Percentiles rank a stretch among this genome's conserved stretches.
These are phyloP conservation scores for Drosophila neoperkinsi DNA, from an alignment of 2,888 invertebrate species.

Conservation along the genomic window DNA sequence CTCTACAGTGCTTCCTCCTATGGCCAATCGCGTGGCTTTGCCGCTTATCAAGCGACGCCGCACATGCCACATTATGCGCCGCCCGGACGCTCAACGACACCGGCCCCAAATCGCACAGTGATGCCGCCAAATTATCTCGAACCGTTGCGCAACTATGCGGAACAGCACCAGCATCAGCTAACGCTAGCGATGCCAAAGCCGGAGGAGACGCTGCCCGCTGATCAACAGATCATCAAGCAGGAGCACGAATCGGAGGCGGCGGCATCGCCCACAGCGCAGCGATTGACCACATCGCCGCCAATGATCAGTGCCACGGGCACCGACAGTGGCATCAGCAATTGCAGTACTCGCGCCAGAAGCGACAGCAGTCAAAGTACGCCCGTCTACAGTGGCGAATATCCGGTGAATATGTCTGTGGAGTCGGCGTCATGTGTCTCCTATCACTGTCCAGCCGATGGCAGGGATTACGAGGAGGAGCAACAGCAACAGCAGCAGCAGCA, in stretches of 20 bases:
- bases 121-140: conserved; percentile 70
- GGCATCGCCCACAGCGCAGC: conserved; percentile 48
- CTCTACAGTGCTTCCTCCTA: conserved; percentile 66
- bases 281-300: conserved; percentile 78
- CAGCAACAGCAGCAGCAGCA: conserved; percentile 40
- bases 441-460: conserved; percentile 70
- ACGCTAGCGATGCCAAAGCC: conserved; percentile 45
- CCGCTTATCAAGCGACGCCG: conserved; percentile 55
- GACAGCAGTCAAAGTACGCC: conserved; percentile 80
- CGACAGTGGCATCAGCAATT: conserved; percentile 80
- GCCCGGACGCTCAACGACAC: conserved; percentile 64
- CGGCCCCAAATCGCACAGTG: conserved; percentile 74
- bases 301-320: conserved; percentile 79
- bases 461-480: conserved; percentile 70
- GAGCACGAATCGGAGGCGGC: conserved; percentile 46
- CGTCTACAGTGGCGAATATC: conserved; percentile 75
- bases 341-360: conserved; percentile 72
- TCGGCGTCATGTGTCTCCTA: conserved; percentile 77
- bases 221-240: conserved; percentile 41
- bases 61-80: conserved; percentile 51
- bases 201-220: conserved; percentile 45
- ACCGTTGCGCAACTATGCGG: conserved; percentile 57
- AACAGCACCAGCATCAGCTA: conserved; percentile 54
- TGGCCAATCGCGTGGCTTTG: conserved; percentile 60
- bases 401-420: conserved; percentile 79